These are phyloP conservation scores for Phrynosoma blainvillii DNA, from an alignment of 2,113 vertebrate species.

Conservation along the genomic window DNA sequence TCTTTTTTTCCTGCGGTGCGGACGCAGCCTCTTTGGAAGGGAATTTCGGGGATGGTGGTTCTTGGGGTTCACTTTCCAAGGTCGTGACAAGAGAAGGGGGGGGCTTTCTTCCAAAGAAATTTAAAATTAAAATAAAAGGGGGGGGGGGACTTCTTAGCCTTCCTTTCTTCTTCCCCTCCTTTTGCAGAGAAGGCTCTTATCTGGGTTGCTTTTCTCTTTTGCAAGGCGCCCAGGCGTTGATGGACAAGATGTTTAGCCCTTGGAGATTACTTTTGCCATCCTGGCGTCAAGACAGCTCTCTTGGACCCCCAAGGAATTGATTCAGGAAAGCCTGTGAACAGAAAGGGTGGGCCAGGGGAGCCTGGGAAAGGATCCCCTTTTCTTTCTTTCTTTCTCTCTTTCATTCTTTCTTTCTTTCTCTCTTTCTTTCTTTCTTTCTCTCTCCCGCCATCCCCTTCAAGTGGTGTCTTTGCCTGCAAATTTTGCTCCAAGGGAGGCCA, in stretches of 20 bases:
- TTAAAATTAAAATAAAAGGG: too few species aligned
- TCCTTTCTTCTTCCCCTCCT: neutral
- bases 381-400: too few species aligned
- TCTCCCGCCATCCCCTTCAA: too few species aligned
- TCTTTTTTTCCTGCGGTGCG: too few species aligned
- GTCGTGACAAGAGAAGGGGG: constrained; percentile 60
- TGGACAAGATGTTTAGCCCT: constrained; percentile 27
- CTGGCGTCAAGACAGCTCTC: neutral
- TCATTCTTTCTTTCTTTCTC: too few species aligned
- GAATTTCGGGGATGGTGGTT: too few species aligned
- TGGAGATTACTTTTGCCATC: constrained; percentile 20
- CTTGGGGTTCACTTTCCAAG: constrained; percentile 31
- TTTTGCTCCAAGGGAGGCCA: too few species aligned
- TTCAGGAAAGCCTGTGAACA: neutral
- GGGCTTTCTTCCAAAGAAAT: constrained; percentile 27
- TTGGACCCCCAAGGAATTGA: neutral
- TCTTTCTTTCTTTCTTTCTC: too few species aligned
- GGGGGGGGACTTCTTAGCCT: constrained; percentile 2
- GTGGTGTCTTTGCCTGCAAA: too few species aligned
- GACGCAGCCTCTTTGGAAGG: too few species aligned
- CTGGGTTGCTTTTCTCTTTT: constrained; percentile 50
- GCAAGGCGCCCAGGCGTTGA: constrained; percentile 47
- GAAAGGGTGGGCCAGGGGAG: neutral
- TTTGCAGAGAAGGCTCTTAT: constrained; percentile 23
- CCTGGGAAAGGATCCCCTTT: neutral